Evolutionary conservation across 2,113 vertebrate genomes (phyloP), one percentile per base, ranked within the genome.

Genomic region (Pterocles orientalis): DNA sequence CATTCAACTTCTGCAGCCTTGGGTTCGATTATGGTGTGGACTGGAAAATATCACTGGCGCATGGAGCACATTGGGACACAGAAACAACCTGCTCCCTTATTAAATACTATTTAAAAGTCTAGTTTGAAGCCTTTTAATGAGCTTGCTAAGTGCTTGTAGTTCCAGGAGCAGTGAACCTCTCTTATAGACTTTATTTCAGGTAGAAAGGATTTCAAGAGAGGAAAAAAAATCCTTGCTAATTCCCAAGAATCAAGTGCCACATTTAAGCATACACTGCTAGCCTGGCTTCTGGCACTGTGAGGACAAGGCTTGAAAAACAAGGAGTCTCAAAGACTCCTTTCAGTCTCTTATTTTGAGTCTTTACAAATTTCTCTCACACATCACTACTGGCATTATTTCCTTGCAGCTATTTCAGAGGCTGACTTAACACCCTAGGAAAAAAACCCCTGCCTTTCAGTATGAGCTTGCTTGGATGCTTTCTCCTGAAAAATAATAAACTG

Each of bases 321-420:
- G 83, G 48, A 91, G 26, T 56, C 91, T 95, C 92, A 95, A 93
- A 95, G 95, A 64, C 71, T 93, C 79, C 76, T 90, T 97, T 97
- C 94, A 95, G 68, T 75, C 64, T 88, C 90, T 90, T 81, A 88
- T 77, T 96, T 14, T 82, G 72, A 68, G 60, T 88, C 82, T 88
- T 96, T 86, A 82, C 68, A 96, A 90, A 95, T 88, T 71, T 87
- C 90, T 96, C 90, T 14, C 79, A 90, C 58, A 73, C 76, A 96
- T 86, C 72, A 54, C 79, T 92, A 83, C 69, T 77, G 79, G 72
- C 82, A 93, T 92, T 83, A 94, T 81, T 95, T 90, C 64, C 60
- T 92, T 80, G 76, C 90, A 93, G 85, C 88, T 94, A 86, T 92
- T 96, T 95, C 84, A 86, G 93, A 95, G 28, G 68, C 64, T 93